Percentiles rank a stretch among this genome's conserved stretches.
These are phyloP conservation scores for Sebastes taczanowskii DNA, from an alignment of 2,797 vertebrate genomes.

Conservation along the genomic window DNA sequence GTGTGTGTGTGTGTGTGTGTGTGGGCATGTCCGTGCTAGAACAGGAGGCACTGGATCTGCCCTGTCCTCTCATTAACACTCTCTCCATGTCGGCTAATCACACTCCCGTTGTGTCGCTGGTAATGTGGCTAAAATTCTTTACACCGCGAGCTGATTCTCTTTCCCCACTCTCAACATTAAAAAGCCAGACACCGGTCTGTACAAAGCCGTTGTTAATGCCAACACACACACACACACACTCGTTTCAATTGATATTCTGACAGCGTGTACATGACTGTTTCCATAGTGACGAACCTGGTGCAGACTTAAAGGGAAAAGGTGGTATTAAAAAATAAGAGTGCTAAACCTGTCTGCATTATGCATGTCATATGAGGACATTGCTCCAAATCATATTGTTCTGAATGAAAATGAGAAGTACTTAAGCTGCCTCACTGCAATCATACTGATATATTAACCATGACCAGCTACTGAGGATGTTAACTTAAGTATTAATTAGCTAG, in stretches of 20 bases:
- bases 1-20: slow-evolving; percentile 19
- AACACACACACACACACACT: not conserved
- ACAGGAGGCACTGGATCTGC: slow-evolving; percentile 45
- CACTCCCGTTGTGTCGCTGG: slow-evolving; percentile 59
- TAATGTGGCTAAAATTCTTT: slow-evolving; percentile 38
- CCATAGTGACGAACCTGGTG: slow-evolving; percentile 53
- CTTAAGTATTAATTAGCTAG: not conserved
- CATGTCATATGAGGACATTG: not conserved
- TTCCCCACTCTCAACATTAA: not conserved
- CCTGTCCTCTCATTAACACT: slow-evolving; percentile 75
- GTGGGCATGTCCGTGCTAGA: slow-evolving; percentile 11
- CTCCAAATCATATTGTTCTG: slow-evolving; percentile 7
- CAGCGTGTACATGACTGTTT: slow-evolving; percentile 46
- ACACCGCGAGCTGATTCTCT: not conserved
- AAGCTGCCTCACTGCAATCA: not conserved
- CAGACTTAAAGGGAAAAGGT: slow-evolving; percentile 31
- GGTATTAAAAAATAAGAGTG: not conserved
- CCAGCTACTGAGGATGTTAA: not conserved
- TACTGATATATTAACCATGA: not conserved
- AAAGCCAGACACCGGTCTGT: slow-evolving; percentile 11
- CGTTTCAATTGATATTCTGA: slow-evolving; percentile 56
- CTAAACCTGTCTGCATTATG: slow-evolving; percentile 4
- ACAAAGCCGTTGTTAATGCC: slow-evolving; percentile 8
- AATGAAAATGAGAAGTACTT: slow-evolving; percentile 6
- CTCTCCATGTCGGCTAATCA: slow-evolving; percentile 71